Percentiles rank a stretch among this genome's conserved stretches.
Conservation (phyloP, 2,797 vertebrate genomes). For the Apogon hyalosoma region DNA sequence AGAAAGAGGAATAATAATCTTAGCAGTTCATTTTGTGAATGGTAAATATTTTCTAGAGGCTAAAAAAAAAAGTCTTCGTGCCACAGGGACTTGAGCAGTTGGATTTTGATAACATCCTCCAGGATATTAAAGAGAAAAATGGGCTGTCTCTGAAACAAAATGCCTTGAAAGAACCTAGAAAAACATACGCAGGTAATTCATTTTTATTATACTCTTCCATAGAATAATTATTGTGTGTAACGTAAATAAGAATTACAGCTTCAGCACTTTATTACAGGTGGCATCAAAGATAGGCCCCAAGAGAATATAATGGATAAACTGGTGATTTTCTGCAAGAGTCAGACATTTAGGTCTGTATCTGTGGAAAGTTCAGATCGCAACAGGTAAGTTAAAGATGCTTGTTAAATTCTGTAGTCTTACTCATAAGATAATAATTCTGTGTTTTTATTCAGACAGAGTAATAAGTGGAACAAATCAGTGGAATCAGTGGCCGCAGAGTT, state of each 20-base stretch:
- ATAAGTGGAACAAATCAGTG: conserved; percentile 1
- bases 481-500: conserved; percentile 20
- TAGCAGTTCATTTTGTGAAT: background rate
- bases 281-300: conserved; percentile 37
- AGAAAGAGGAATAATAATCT: background rate
- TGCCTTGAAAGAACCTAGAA: conserved; percentile 7
- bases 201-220: background rate
- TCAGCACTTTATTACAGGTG: conserved; percentile 60
- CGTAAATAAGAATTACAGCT: background rate
- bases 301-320: conserved; percentile 76
- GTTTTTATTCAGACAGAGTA: conserved; percentile 36
- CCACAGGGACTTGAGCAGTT: conserved; percentile 77
- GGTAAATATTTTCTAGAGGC: conserved; percentile 21
- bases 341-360: conserved; percentile 48
- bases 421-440: background rate
- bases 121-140: conserved; percentile 59
- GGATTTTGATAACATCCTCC: conserved; percentile 78
- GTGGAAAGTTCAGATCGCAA: conserved; percentile 16
- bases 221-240: background rate
- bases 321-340: conserved; percentile 69
- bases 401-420: background rate
- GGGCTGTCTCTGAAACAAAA: background rate
- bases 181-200: conserved; percentile 26
- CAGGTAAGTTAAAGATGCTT: conserved; percentile 28
- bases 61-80: conserved; percentile 3